phyloP scores from a whole-genome alignment of 1,140 invertebrate genomes.

The Drosophila pallidifrons region DNA sequence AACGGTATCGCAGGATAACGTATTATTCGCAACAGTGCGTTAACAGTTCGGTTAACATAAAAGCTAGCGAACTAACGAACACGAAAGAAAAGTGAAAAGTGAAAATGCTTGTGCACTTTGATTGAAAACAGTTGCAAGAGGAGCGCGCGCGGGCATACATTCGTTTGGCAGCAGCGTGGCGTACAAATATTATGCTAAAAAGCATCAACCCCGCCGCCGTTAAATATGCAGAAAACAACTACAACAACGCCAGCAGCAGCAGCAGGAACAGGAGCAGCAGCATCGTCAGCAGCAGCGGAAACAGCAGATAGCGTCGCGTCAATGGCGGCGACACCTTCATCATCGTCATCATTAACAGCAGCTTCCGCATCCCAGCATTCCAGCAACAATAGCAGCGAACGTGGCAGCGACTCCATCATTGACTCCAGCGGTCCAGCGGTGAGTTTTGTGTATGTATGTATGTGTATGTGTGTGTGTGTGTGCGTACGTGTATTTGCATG shows the following conservation, averaged over 20 bases:
- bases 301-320: slow-evolving; percentile 37
- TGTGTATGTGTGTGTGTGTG: neutral
- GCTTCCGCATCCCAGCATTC: slow-evolving; percentile 11
- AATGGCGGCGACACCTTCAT: slow-evolving; percentile 4
- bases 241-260: slow-evolving; percentile 31
- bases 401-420: slow-evolving; percentile 5
- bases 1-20: slow-evolving; percentile 14
- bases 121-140: slow-evolving; percentile 57
- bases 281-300: slow-evolving; percentile 31
- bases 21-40: slow-evolving; percentile 11
- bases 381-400: slow-evolving; percentile 29
- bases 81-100: slow-evolving; percentile 43
- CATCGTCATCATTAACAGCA: slow-evolving; percentile 12
- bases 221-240: slow-evolving; percentile 52
- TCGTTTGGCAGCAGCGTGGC: slow-evolving; percentile 60
- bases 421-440: slow-evolving; percentile 36
- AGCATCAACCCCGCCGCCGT: slow-evolving; percentile 58
- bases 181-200: slow-evolving; percentile 71
- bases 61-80: slow-evolving; percentile 7
- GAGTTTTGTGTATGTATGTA: slow-evolving; percentile 24
- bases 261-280: slow-evolving; percentile 3
- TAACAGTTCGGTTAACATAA: slow-evolving; percentile 7
- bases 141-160: slow-evolving; percentile 59
- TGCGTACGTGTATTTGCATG: neutral
- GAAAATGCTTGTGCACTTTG: slow-evolving; percentile 36